A percentile compares a stretch with the other conserved stretches of the same genome.
Evolutionary conservation across 1,140 invertebrate genomes (phyloP).

Genomic region (Neodiprion virginianus): DNA sequence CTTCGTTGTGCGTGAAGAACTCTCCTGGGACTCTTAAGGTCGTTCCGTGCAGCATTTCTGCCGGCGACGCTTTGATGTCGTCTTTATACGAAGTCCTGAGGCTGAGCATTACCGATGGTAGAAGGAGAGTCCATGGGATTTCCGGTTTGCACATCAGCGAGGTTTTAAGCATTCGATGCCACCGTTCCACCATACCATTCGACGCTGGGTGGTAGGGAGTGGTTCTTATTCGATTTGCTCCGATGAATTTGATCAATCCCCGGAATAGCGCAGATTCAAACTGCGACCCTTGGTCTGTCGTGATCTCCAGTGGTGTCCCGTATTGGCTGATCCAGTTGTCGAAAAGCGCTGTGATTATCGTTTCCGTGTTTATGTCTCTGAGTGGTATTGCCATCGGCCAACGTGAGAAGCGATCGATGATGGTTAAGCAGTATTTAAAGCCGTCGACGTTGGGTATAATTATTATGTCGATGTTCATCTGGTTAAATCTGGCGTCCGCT

Average conservation of each 20-base stretch:
- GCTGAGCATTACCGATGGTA: constrained; percentile 39
- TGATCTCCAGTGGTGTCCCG: constrained; percentile 42
- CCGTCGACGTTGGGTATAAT: neutral
- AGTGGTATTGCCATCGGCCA: constrained; percentile 43
- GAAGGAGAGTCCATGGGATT: constrained; percentile 13
- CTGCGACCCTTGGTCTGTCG: constrained; percentile 48
- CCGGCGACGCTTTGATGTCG: constrained; percentile 26
- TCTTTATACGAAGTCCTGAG: constrained; percentile 29
- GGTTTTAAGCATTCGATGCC: constrained; percentile 36
- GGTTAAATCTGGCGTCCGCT: constrained; percentile 21
- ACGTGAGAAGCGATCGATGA: constrained; percentile 39
- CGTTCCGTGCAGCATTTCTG: constrained; percentile 45
- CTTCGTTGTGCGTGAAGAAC: constrained; percentile 33
- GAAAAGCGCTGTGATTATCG: constrained; percentile 42
- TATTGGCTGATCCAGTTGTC: constrained; percentile 47
- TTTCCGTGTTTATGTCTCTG: constrained; percentile 42
- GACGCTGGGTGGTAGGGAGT: constrained; percentile 46
- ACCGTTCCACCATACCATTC: constrained; percentile 39
- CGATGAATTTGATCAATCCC: constrained; percentile 32
- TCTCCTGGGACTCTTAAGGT: constrained; percentile 43
- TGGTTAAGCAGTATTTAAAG: constrained; percentile 33
- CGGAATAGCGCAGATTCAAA: constrained; percentile 46
- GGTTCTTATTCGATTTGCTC: constrained; percentile 35
- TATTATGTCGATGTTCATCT: constrained; percentile 31
- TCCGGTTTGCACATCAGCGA: constrained; percentile 28